Conservation (phyloP, 1,140 invertebrate species). For the Hesperophylax magnus region DNA sequence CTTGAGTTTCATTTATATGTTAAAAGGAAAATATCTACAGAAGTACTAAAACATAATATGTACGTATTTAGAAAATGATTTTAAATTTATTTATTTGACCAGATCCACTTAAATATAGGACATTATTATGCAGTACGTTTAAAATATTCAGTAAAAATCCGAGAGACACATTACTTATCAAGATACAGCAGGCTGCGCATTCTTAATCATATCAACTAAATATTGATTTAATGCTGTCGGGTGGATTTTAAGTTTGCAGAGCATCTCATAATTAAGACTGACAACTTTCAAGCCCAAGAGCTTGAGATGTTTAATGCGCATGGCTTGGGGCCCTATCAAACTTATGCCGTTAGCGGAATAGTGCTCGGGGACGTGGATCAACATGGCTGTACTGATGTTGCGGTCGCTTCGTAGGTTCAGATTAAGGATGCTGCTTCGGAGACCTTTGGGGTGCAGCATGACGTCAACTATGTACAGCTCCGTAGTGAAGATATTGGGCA, state of each 20-base stretch:
- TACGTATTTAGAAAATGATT: too few relatives aligned
- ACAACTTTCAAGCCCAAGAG: conserved; percentile 76
- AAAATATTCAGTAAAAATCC: not conserved
- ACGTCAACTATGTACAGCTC: conserved; percentile 77
- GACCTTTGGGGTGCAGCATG: conserved; percentile 70
- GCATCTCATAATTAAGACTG: conserved; percentile 71
- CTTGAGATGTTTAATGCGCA: conserved; percentile 75
- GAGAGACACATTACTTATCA: not conserved
- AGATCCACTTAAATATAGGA: too few relatives aligned
- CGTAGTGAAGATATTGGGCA: conserved; percentile 72
- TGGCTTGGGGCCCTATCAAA: conserved; percentile 75
- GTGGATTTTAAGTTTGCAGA: conserved; percentile 68
- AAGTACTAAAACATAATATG: too few relatives aligned
- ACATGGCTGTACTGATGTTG: conserved; percentile 70
- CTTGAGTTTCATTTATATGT: too few relatives aligned
- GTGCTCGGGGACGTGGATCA: conserved; percentile 78
- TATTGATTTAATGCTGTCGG: conserved; percentile 65
- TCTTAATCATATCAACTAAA: conserved; percentile 62
- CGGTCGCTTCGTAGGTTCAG: conserved; percentile 64
- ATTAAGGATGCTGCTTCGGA: conserved; percentile 63
- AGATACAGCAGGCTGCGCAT: conserved; percentile 42
- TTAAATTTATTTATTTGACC: too few relatives aligned
- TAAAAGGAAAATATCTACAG: too few relatives aligned
- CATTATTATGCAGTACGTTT: too few relatives aligned
- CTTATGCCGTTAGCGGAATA: conserved; percentile 71